Evolutionary conservation across 2,113 vertebrate genomes (phyloP), one percentile per base, ranked within the genome.

Genomic region (Oreochromis niloticus): DNA sequence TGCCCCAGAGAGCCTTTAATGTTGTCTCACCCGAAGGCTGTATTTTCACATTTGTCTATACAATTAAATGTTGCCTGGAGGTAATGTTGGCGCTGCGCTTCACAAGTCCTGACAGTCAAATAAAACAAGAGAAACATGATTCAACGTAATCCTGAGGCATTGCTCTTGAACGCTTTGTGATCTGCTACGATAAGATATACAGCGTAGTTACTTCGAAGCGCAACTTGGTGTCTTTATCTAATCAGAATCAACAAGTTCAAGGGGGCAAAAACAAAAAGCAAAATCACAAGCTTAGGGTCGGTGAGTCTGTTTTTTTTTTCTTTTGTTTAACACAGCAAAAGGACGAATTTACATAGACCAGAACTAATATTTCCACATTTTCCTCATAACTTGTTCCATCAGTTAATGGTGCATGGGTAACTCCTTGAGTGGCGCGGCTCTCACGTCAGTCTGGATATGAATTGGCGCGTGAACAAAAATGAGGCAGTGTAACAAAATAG

Each of bases 1-100:
- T 73, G 93, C 90, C 84, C 89, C 56, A 78, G 88, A 94, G 91
- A 92, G 82, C 81, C 71, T 89, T 84, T 84, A 83, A 55, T 89
- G 80, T 63, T 91, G 89, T 87, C 84, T 94, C 81, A 89, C 85
- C 93, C 91, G 9, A 71, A 90, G 93, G 92, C 92, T 92, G 88
- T 88, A 59, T 91, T 92, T 92, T 95, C 81, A 87, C 85, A 92
- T 93, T 93, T 92, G 92, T 93, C 93, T 92, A 90, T 92, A 94
- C 92, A 95, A 93, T 95, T 95, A 95, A 94, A 93, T 83, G 90
- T 93, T 90, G 93, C 95, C 92, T 82, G 84, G 83, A 91, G 93
- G 89, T 88, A 90, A 85, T 22, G 32, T 82, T 55, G 71, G 84
- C 30, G 46, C 91, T 83, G 17, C 27, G 82, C 87, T 84, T 89